Evolutionary conservation across 2,113 vertebrate genomes (phyloP).

Genomic region (Excalfactoria chinensis): DNA sequence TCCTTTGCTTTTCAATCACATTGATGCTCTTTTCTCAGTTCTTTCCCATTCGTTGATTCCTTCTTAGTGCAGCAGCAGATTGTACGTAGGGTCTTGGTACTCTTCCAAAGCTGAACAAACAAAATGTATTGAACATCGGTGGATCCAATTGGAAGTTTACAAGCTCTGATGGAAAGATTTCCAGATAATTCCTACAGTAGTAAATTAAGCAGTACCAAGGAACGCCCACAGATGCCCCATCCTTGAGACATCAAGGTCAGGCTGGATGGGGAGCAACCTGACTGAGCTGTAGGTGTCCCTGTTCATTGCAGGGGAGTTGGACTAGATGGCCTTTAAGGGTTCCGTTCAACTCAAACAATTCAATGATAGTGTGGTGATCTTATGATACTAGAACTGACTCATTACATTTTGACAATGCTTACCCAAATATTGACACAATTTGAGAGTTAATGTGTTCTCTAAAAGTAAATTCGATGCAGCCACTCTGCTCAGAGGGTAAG

Average conservation of each 20-base stretch:
- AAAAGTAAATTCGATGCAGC: background rate
- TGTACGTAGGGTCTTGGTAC: background rate
- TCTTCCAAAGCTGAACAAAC: background rate
- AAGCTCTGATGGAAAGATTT: background rate
- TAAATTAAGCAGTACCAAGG: background rate
- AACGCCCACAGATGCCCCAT: background rate
- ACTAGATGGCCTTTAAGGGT: too few relatives aligned
- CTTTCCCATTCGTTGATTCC: constrained; percentile 35
- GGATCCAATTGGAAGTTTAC: background rate
- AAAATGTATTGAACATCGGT: background rate
- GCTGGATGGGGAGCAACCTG: too few relatives aligned
- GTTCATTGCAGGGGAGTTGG: too few relatives aligned
- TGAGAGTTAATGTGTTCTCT: background rate
- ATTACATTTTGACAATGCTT: background rate
- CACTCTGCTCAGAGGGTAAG: background rate
- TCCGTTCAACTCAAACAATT: too few relatives aligned
- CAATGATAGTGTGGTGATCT: too few relatives aligned
- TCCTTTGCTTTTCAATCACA: constrained; percentile 30
- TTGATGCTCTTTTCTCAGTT: constrained; percentile 1
- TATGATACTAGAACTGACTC: background rate
- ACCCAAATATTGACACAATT: background rate
- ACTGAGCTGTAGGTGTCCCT: too few relatives aligned
- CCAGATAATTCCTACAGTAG: background rate
- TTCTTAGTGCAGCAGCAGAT: background rate
- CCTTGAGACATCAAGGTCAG: too few relatives aligned